Evolutionary conservation across 1,140 invertebrate genomes (phyloP).

Genomic region (Daktulosphaira vitifoliae): DNA sequence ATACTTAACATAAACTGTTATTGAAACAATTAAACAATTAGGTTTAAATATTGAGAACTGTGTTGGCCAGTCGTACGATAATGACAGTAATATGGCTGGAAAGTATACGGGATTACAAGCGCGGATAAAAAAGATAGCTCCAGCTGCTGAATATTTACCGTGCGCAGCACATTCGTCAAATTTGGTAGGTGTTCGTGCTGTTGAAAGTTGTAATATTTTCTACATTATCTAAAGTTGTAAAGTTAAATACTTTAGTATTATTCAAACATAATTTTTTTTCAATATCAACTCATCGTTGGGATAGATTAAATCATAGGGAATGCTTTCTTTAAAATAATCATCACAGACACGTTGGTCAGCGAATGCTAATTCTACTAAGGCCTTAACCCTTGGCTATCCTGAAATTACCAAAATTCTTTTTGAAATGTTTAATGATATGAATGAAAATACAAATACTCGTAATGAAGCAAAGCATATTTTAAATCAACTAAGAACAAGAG

Average conservation of each 20-base stretch:
- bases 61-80: conserved; percentile 37
- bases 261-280: conserved; percentile 36
- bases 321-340: conserved; percentile 7
- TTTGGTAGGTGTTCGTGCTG: conserved; percentile 35
- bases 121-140: conserved; percentile 24
- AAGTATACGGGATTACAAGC: conserved; percentile 35
- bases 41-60: conserved; percentile 35
- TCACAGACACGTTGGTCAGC: conserved; percentile 4
- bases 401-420: too few relatives aligned
- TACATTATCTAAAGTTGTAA: conserved; percentile 22
- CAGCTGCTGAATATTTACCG: conserved; percentile 30
- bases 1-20: too few relatives aligned
- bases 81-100: conserved; percentile 36
- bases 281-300: conserved; percentile 35
- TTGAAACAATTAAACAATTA: too few relatives aligned
- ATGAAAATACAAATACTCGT: too few relatives aligned
- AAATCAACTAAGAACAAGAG: background rate
- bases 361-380: too few relatives aligned
- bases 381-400: too few relatives aligned
- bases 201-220: too few relatives aligned
- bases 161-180: conserved; percentile 36
- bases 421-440: too few relatives aligned
- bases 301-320: conserved; percentile 21
- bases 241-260: conserved; percentile 34
- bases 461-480: too few relatives aligned